Evolutionary conservation across 2,113 vertebrate species (phyloP), one percentile per base, ranked within the genome.

Genomic region (Eonycteris spelaea): DNA sequence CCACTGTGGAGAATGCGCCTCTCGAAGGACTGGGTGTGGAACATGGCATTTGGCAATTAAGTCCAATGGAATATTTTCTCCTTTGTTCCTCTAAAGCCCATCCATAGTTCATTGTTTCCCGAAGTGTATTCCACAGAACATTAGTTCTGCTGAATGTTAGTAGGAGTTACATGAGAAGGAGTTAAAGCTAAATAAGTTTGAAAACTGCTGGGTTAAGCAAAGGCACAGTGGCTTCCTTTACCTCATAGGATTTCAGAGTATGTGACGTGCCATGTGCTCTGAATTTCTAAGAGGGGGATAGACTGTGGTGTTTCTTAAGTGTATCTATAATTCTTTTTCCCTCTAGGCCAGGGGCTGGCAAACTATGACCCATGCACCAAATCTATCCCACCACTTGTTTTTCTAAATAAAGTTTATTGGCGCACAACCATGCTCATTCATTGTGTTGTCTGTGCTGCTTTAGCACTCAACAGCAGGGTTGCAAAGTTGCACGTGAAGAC

Each of bases 21-120:
- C 75, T 78, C 1, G 1, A 63, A 95, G 92, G 65, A n/a, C 15
- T 87, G 57, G 65, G 71, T 80, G 30, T 90, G 40, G 89, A 87
- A 30, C 35, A 11, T 94, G 68, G 28, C 30, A 53, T 85, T 85
- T 93, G 59, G n/a, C 22, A 33, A 91, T 84, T 43, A 84, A 79
- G 70, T 80, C 59, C 73, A 78, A 75, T 90, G 22, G 30, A 85
- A 63, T 94, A 18, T 79, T 94, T 77, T 90, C n/a, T 48, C 48
- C 55, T 94, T 91, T 74, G 75, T 83, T 97, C 68, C 43, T 88
- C 19, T 92, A 61, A 78, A 85, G 74, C 40, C 57, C 53, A 51
- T 55, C n/a, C 57, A 2, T 91, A 74, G 86, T 55, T 79, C 67
- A 73, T 13, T 70, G 26, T 95, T 96, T 80, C 82, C 74, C 40